A percentile compares a stretch with the other conserved stretches of the same genome.
phyloP scores from a whole-genome alignment of 2,113 vertebrate genomes.

The Eubucco bourcierii region DNA sequence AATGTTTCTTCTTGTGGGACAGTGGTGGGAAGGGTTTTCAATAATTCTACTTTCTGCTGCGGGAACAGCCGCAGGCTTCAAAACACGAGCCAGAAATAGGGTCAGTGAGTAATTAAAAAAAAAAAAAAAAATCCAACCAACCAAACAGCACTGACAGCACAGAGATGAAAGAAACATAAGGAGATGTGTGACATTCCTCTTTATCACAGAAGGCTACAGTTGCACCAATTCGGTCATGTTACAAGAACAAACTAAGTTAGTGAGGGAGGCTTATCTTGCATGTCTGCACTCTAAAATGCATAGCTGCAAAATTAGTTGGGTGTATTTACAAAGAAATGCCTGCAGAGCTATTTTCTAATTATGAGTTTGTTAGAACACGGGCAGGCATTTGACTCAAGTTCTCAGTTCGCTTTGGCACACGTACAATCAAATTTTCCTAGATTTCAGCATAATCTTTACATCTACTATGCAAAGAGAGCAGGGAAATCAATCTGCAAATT shows the following conservation, averaged over 20 bases:
- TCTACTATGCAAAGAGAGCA: constrained; percentile 59
- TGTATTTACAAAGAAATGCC: constrained; percentile 19
- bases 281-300: constrained; percentile 4
- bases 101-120: background rate
- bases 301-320: constrained; percentile 8
- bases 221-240: background rate
- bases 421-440: constrained; percentile 61
- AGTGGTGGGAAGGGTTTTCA: background rate
- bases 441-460: constrained; percentile 72
- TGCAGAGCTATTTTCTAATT: constrained; percentile 29
- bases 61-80: background rate
- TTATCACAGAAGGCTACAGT: background rate
- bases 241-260: background rate
- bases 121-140: background rate
- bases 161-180: background rate
- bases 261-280: background rate
- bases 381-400: constrained; percentile 37
- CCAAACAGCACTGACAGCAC: background rate
- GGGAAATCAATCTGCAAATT: constrained; percentile 60
- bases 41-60: background rate
- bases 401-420: constrained; percentile 50
- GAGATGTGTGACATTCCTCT: background rate
- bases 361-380: constrained; percentile 57
- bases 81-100: background rate
- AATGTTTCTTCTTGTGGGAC: background rate